Conservation (phyloP, 2,113 vertebrate species). For the Thalassoma bifasciatum region DNA sequence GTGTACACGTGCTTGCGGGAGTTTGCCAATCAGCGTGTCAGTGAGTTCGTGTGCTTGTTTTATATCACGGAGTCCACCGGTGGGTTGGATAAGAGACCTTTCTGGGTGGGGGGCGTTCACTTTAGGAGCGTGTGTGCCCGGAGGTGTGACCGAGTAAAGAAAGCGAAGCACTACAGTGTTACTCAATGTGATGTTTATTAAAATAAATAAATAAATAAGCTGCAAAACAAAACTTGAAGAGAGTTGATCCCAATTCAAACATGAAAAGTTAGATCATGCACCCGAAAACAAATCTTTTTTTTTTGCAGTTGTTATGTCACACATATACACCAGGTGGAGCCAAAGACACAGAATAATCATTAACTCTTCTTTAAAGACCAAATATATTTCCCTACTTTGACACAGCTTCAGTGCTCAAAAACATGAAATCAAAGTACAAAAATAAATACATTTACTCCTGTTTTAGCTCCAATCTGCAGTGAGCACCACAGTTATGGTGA, state of each 20-base stretch:
- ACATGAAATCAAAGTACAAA: too few relatives aligned
- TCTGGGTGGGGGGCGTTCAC: fast-evolving
- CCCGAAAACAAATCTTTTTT: too few relatives aligned
- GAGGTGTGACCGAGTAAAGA: not conserved
- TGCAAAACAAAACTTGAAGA: too few relatives aligned
- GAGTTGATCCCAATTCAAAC: too few relatives aligned
- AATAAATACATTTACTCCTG: too few relatives aligned
- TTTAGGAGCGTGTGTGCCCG: not conserved
- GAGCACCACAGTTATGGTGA: not conserved
- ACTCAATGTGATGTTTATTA: not conserved
- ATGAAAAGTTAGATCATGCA: too few relatives aligned
- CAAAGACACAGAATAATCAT: not conserved
- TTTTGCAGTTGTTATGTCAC: too few relatives aligned
- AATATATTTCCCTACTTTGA: too few relatives aligned
- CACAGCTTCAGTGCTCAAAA: not conserved
- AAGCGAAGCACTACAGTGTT: not conserved
- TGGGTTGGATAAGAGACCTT: not conserved
- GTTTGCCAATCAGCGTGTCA: not conserved
- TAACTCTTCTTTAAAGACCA: too few relatives aligned
- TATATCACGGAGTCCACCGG: not conserved
- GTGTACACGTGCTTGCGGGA: not conserved
- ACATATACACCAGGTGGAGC: conserved; percentile 8
- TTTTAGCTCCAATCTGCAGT: conserved; percentile 11
- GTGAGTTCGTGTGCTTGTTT: not conserved
- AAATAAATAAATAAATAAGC: too few relatives aligned